Percentiles rank a stretch among this genome's conserved stretches.
These are phyloP conservation scores for Peromyscus melanophrys DNA, from an alignment of 2,797 vertebrate species.

Conservation along the genomic window DNA sequence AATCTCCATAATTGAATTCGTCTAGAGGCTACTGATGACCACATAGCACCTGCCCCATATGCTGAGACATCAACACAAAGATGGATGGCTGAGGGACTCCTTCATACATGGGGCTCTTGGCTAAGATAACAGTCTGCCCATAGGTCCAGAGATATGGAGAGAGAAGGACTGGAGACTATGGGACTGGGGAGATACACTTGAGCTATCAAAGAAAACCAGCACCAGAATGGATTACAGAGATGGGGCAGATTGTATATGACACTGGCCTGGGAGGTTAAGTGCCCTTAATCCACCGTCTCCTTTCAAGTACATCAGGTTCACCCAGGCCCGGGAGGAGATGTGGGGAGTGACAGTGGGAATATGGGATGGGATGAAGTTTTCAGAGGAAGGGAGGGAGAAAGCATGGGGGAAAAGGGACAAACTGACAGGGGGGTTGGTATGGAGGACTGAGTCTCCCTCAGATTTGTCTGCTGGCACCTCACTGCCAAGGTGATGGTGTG, in stretches of 20 bases:
- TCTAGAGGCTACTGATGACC: not conserved
- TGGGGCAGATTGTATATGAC: not conserved
- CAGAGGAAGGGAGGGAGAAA: not conserved
- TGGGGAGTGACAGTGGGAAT: not conserved
- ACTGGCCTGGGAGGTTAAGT: no score
- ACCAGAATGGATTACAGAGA: not conserved
- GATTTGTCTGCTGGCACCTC: not conserved
- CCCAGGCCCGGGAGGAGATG: no score
- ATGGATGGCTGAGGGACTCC: not conserved
- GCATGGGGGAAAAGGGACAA: not conserved
- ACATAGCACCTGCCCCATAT: not conserved
- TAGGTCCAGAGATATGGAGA: no score
- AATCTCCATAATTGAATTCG: no score
- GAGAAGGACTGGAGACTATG: no score
- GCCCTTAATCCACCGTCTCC: no score
- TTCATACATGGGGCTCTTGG: not conserved
- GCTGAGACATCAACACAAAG: not conserved
- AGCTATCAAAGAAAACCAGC: not conserved
- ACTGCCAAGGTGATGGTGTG: not conserved
- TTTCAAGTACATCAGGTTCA: no score
- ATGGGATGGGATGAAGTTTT: not conserved
- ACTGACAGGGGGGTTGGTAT: rapidly evolving
- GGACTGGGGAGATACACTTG: not conserved
- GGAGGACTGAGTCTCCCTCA: not conserved
- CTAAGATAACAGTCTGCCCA: not conserved